Conservation (phyloP, 2,113 vertebrate species). For the Pituophis catenifer region DNA sequence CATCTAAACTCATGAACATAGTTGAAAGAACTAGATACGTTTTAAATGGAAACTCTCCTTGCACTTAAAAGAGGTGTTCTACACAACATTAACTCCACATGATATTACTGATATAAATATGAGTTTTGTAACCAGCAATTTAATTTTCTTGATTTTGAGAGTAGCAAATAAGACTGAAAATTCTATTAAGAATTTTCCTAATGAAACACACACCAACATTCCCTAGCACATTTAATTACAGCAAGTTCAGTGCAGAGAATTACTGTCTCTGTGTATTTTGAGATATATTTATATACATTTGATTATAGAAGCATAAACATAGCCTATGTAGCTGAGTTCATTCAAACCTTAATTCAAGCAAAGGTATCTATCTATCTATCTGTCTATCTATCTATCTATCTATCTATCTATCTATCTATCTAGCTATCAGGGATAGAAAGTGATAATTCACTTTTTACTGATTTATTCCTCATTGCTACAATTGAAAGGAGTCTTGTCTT, state of each 20-base stretch:
- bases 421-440: too few relatives aligned
- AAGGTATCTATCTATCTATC: neutral
- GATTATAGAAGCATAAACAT: conserved; percentile 18
- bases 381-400: too few relatives aligned
- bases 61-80: neutral
- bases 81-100: neutral
- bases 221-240: neutral
- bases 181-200: neutral
- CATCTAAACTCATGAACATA: neutral
- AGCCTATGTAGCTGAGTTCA: conserved; percentile 39
- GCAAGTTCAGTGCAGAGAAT: neutral
- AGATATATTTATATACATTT: conserved; percentile 16
- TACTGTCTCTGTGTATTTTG: neutral
- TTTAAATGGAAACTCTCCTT: neutral
- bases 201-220: neutral
- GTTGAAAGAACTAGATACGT: neutral
- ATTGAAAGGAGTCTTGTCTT: too few relatives aligned
- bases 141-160: neutral
- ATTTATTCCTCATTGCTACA: too few relatives aligned
- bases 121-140: neutral
- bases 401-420: too few relatives aligned
- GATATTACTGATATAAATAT: neutral
- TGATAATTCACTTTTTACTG: too few relatives aligned
- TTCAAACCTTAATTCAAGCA: conserved; percentile 44
- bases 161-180: neutral